Evolutionary conservation across 2,797 vertebrate species (phyloP).

Genomic region (Chelonia mydas): DNA sequence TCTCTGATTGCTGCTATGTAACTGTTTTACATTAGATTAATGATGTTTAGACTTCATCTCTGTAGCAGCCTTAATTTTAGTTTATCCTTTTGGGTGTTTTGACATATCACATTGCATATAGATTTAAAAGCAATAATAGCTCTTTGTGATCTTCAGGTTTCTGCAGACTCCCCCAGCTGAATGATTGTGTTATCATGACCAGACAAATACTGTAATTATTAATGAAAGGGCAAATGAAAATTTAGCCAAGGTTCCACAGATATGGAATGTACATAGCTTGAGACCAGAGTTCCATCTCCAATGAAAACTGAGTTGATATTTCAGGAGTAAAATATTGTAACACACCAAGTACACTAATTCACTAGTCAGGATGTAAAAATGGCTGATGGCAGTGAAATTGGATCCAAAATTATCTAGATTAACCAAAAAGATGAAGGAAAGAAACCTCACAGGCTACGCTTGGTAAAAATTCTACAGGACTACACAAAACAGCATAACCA

Average conservation of each 20-base stretch:
- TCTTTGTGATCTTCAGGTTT: neutral
- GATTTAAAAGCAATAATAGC: neutral
- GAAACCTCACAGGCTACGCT: neutral
- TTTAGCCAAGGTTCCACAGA: neutral
- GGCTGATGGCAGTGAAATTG: neutral
- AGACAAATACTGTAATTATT: neutral
- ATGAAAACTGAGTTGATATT: neutral
- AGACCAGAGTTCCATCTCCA: neutral
- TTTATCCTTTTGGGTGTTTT: neutral
- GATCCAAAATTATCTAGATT: neutral
- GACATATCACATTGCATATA: neutral
- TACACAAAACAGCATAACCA: neutral
- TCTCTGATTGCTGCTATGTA: slow-evolving; percentile 10
- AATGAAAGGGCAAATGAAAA: neutral
- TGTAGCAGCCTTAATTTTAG: neutral
- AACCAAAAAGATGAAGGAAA: neutral
- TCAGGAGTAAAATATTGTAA: neutral
- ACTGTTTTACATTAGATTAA: neutral
- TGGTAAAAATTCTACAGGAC: neutral
- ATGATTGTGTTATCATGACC: neutral
- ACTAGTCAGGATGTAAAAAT: neutral
- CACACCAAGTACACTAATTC: neutral
- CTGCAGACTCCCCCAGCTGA: neutral
- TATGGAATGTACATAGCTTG: neutral
- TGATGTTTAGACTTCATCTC: slow-evolving; percentile 24